Percentiles rank a stretch among this genome's conserved stretches.
These are phyloP conservation scores for Caenorhabditis imperialis DNA, from an alignment of 2,888 invertebrate genomes.

Conservation along the genomic window DNA sequence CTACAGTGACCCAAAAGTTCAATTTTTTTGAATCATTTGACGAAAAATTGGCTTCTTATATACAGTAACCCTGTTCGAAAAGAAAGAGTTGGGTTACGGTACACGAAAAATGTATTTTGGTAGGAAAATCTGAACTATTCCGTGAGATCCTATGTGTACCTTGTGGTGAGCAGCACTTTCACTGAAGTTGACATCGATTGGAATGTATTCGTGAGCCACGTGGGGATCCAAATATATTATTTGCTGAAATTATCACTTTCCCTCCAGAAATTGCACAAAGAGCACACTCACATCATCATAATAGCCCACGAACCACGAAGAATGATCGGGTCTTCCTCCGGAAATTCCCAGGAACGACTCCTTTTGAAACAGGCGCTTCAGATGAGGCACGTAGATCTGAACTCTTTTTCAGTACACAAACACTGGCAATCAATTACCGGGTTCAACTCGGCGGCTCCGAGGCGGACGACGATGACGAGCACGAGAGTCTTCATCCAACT, in stretches of 20 bases:
- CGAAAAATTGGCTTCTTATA: no score
- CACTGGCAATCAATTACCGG: constrained; percentile 48
- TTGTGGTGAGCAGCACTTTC: constrained; percentile 3
- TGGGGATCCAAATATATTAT: constrained; percentile 94
- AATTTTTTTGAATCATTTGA: no score
- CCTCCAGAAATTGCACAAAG: constrained; percentile 1
- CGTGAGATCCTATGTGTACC: neutral
- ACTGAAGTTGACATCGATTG: constrained; percentile 42
- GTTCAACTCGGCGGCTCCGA: constrained; percentile 70
- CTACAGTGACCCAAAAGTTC: no score
- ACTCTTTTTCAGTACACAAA: constrained; percentile 1
- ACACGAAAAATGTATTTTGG: neutral
- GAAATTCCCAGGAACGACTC: constrained; percentile 91
- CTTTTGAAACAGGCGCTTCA: constrained; percentile 87
- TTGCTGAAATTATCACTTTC: constrained; percentile 82
- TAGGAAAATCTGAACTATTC: neutral
- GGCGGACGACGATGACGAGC: constrained; percentile 65
- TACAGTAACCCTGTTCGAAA: no score
- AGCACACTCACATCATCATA: constrained; percentile 81
- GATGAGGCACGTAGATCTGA: constrained; percentile 86
- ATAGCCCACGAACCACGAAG: constrained; percentile 92
- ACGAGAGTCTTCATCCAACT: constrained; percentile 70
- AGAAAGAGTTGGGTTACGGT: no score
- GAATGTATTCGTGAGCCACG: constrained; percentile 87
- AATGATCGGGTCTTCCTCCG: constrained; percentile 92